These are phyloP conservation scores for Stichopus chloronotus DNA, from an alignment of 35 echinoderm and acorn worm species.

Conservation along the genomic window DNA sequence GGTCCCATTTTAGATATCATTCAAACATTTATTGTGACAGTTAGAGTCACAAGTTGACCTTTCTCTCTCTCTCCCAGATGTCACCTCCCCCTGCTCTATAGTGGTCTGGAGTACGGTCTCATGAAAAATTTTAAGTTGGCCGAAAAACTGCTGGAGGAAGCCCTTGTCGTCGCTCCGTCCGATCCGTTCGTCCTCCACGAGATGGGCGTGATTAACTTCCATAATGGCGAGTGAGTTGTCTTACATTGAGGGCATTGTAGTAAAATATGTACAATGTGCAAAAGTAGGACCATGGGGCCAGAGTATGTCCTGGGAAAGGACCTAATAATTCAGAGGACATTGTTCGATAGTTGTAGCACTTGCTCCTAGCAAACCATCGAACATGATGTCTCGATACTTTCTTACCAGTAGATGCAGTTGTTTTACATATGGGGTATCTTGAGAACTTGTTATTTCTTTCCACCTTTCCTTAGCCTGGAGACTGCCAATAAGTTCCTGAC, in stretches of 20 bases:
- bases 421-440: too few relatives aligned
- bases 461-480: slow-evolving; percentile 60
- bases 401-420: too few relatives aligned
- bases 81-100: slow-evolving; percentile 86
- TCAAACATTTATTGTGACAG: too few relatives aligned
- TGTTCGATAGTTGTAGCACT: too few relatives aligned
- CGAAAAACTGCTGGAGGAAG: slow-evolving; percentile 91
- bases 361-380: too few relatives aligned
- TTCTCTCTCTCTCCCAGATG: slow-evolving; percentile 59
- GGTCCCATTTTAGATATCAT: too few relatives aligned
- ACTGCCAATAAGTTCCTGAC: slow-evolving; percentile 74
- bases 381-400: too few relatives aligned
- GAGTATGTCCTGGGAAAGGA: too few relatives aligned
- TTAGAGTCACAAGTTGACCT: too few relatives aligned
- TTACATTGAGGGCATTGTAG: background rate
- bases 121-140: slow-evolving; percentile 93
- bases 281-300: too few relatives aligned
- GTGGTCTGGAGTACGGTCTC: slow-evolving; percentile 92
- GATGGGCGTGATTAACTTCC: slow-evolving; percentile 91
- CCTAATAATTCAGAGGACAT: too few relatives aligned
- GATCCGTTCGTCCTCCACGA: slow-evolving; percentile 99
- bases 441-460: background rate
- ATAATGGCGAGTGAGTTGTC: slow-evolving; percentile 80
- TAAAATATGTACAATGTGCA: too few relatives aligned
- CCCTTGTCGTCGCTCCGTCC: slow-evolving; percentile 75